A percentile compares a stretch with the other conserved stretches of the same genome.
These are phyloP conservation scores for Drosophila chauvacae DNA, from an alignment of 1,140 invertebrate species.

Conservation along the genomic window DNA sequence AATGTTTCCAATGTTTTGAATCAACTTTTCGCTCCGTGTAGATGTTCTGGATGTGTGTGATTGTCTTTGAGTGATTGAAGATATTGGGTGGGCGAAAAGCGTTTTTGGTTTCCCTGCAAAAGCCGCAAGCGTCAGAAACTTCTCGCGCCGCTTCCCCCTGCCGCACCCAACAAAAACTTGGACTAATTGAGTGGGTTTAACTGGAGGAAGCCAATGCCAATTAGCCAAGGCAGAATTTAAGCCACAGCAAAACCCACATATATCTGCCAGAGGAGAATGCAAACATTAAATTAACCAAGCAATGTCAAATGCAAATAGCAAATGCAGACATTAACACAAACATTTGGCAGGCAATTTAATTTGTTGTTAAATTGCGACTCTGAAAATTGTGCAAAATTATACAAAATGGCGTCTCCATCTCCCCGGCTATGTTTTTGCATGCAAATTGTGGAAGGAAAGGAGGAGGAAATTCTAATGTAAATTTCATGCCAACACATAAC, in stretches of 20 bases:
- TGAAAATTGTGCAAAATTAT: slow-evolving; percentile 38
- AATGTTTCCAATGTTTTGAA: too few species aligned
- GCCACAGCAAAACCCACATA: not conserved
- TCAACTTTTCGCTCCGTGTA: not conserved
- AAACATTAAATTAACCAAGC: slow-evolving; percentile 38
- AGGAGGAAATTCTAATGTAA: slow-evolving; percentile 74
- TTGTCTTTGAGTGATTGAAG: slow-evolving; percentile 15
- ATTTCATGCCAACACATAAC: slow-evolving; percentile 79
- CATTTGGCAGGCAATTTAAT: slow-evolving; percentile 44
- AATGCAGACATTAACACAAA: slow-evolving; percentile 34
- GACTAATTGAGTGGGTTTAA: slow-evolving; percentile 62
- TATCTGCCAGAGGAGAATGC: slow-evolving; percentile 12
- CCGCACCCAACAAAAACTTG: slow-evolving; percentile 33
- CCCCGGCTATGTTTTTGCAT: slow-evolving; percentile 22
- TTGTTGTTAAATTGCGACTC: slow-evolving; percentile 30
- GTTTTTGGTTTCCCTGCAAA: slow-evolving; percentile 46
- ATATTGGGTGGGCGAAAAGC: slow-evolving; percentile 13
- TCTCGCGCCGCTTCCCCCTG: not conserved
- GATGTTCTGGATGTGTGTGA: not conserved
- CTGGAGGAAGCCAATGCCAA: slow-evolving; percentile 47
- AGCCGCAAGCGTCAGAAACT: slow-evolving; percentile 56
- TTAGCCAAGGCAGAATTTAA: slow-evolving; percentile 40
- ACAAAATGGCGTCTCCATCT: slow-evolving; percentile 12
- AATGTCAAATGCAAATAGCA: slow-evolving; percentile 43
- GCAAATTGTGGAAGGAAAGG: slow-evolving; percentile 43